These are phyloP conservation scores for Oligia fasciuncula DNA, from an alignment of 2,888 invertebrate genomes.

Conservation along the genomic window DNA sequence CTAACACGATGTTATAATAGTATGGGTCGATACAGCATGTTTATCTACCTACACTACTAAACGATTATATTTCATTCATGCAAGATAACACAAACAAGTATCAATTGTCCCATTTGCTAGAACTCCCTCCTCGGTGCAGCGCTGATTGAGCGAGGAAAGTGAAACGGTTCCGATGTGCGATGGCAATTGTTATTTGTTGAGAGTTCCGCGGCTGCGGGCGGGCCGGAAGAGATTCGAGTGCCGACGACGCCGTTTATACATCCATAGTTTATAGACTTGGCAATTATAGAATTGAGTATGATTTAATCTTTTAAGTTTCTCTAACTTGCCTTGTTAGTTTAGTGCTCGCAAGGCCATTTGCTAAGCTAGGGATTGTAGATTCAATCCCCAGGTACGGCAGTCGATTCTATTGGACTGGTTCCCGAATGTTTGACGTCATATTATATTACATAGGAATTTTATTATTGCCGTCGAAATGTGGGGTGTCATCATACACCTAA, in stretches of 20 bases:
- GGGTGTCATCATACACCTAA: neutral
- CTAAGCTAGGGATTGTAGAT: neutral
- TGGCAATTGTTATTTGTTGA: conserved; percentile 56
- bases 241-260: conserved; percentile 12
- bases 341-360: neutral
- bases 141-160: conserved; percentile 61
- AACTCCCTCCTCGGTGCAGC: conserved; percentile 9
- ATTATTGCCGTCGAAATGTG: neutral
- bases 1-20: too few relatives aligned
- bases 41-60: neutral
- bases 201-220: conserved; percentile 56
- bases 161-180: conserved; percentile 65
- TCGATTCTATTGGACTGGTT: neutral
- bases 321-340: neutral
- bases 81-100: conserved; percentile 15
- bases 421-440: neutral
- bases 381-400: neutral
- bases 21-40: too few relatives aligned
- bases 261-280: neutral
- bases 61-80: neutral
- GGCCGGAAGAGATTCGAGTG: conserved; percentile 46
- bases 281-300: neutral
- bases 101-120: conserved; percentile 14
- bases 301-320: conserved; percentile 15
- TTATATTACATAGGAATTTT: neutral